These are phyloP conservation scores for Emydocephalus ijimae DNA, from an alignment of 2,113 vertebrate species.

Conservation along the genomic window DNA sequence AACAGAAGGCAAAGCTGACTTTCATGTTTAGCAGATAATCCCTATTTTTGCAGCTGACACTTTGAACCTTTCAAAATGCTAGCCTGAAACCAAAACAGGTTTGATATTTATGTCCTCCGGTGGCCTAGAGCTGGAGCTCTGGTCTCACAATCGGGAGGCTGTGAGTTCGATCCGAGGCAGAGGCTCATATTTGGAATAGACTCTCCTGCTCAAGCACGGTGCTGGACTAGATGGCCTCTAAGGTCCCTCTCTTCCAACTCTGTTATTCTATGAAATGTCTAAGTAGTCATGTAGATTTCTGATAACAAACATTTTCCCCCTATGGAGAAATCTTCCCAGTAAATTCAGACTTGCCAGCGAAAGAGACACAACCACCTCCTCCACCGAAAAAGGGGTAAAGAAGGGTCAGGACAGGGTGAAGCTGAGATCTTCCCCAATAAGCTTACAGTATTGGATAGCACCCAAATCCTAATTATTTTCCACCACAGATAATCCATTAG, in stretches of 20 bases:
- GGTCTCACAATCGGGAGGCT: too few relatives aligned
- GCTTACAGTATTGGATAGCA: background rate
- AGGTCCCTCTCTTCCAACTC: too few relatives aligned
- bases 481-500: background rate
- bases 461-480: background rate
- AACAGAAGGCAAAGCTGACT: background rate
- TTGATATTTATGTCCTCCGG: background rate
- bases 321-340: background rate
- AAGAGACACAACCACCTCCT: background rate
- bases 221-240: too few relatives aligned
- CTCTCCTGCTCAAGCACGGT: too few relatives aligned
- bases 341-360: background rate
- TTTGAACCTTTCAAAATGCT: background rate
- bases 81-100: background rate
- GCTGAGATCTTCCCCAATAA: background rate
- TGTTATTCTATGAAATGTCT: too few relatives aligned
- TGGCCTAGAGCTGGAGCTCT: too few relatives aligned
- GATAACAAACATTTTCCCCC: background rate
- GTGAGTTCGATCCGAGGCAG: too few relatives aligned
- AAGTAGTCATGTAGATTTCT: background rate
- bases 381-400: background rate
- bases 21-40: slow-evolving; percentile 11
- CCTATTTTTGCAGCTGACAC: background rate
- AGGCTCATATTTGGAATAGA: too few relatives aligned
- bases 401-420: background rate